Base-by-base conservation (phyloP, 2,797 vertebrate species). In the Merluccius polli region DNA sequence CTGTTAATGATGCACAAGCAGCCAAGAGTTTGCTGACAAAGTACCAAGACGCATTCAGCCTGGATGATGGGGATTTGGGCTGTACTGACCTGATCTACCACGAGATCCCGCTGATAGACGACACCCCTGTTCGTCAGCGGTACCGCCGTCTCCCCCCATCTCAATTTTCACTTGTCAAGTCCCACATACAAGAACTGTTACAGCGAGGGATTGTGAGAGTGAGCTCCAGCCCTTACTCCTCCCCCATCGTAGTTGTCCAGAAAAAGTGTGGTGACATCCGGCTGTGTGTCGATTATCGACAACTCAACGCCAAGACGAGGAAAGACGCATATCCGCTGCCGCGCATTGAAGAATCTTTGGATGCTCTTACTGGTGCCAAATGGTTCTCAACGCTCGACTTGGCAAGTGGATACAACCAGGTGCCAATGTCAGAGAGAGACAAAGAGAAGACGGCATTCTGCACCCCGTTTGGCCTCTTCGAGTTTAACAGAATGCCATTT, bases 381-480 rank as follows among this genome's bases (percentile, higher is more conserved):
- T 36, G 24, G 6, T 76, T 79, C 29, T 73, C 31, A 0, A 79
- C 71, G 0, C 15, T 79, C 3, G 71, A 79, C 24, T 9, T 73
- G 67, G 67, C 67, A 27, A 70, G 71, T 75, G 70, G 78, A 4
- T 80, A 75, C 32, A 72, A 80, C 70, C 78, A 82, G 52, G 65
- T 82, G 0, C 72, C 38, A 15, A 71, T 82, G 36, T 36, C 18
- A 5, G 36, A 76, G 24, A 13, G 52, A 6, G 81, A 78, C 12
- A 52, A 31, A 30, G 67, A 31, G 24, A 69, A 69, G 24, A 69
- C 67, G 2, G 29, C 29, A 0, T 69, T 69, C 7, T 69, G 67
- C 15, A 69, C 67, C 24, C 29, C 67, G n/a, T n/a, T n/a, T n/a
- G n/a, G n/a, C n/a, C n/a, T n/a, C n/a, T n/a, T n/a, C n/a, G n/a